Percentiles rank a stretch among this genome's conserved stretches.
Conservation (phyloP, 2,797 vertebrate species). For the Pipistrellus pipistrellus region DNA sequence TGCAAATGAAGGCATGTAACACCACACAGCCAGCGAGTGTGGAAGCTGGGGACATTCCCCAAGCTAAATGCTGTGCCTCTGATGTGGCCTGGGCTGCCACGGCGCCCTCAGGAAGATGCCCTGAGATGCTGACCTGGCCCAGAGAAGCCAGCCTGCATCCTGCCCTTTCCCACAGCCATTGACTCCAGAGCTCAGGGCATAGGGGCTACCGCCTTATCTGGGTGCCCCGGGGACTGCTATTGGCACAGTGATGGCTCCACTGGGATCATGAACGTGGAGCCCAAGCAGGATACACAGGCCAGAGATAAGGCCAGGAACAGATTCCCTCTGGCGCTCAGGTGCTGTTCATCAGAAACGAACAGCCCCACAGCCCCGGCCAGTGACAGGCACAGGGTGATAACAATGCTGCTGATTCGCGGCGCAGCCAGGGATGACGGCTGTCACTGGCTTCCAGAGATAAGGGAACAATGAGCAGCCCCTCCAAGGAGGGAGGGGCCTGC, state of each 20-base stretch:
- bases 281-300: slow-evolving; percentile 57
- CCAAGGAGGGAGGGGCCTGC: background rate
- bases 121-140: background rate
- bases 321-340: slow-evolving; percentile 77
- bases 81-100: background rate
- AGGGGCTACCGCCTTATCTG: slow-evolving; percentile 52
- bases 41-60: background rate
- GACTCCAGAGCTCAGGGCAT: slow-evolving; percentile 19
- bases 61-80: slow-evolving; percentile 8
- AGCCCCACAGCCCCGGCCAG: slow-evolving; percentile 79
- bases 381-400: slow-evolving; percentile 75
- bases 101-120: background rate
- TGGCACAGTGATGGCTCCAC: slow-evolving; percentile 56
- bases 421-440: slow-evolving; percentile 66
- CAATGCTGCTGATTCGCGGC: slow-evolving; percentile 57
- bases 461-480: slow-evolving; percentile 59
- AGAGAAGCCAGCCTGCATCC: background rate
- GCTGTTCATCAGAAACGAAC: slow-evolving; percentile 83
- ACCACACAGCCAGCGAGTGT: background rate
- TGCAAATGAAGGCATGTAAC: background rate
- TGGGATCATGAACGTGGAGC: slow-evolving; percentile 15
- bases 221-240: slow-evolving; percentile 21
- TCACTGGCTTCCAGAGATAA: slow-evolving; percentile 83
- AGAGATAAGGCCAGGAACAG: slow-evolving; percentile 86
- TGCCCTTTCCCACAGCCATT: background rate